phyloP scores from a whole-genome alignment of 2,888 invertebrate species.

The Drosophila pseudotalamancana region DNA sequence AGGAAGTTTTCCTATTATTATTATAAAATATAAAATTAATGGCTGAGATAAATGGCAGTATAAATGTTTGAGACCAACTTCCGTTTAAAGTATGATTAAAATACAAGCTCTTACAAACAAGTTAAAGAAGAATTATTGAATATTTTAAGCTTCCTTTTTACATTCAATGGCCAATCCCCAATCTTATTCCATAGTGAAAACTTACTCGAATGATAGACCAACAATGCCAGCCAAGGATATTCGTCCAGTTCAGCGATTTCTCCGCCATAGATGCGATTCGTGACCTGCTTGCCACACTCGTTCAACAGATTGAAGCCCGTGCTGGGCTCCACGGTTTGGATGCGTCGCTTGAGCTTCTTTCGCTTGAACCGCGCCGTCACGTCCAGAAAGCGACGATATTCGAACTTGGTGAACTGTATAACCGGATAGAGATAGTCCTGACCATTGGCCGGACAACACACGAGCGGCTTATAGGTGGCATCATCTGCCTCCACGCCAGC shows the following conservation, averaged over 20 bases:
- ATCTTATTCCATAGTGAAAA: too few relatives aligned
- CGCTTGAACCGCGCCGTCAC: constrained; percentile 76
- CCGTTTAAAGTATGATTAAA: too few relatives aligned
- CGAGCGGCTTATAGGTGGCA: constrained; percentile 55
- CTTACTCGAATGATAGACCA: constrained; percentile 86
- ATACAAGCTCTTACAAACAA: too few relatives aligned
- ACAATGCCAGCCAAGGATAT: constrained; percentile 87
- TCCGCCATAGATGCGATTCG: constrained; percentile 87
- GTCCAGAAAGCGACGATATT: constrained; percentile 70
- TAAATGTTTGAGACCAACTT: too few relatives aligned
- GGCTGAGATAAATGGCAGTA: too few relatives aligned
- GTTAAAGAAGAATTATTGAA: too few relatives aligned
- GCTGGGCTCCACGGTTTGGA: constrained; percentile 79
- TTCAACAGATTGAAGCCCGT: constrained; percentile 77
- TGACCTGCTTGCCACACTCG: constrained; percentile 86
- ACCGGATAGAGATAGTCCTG: constrained; percentile 79
- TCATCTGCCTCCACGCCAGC: neutral
- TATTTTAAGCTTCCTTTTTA: too few relatives aligned
- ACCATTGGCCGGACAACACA: constrained; percentile 82
- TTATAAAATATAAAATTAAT: too few relatives aligned
- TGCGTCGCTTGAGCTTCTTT: constrained; percentile 81
- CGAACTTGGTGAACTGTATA: constrained; percentile 78
- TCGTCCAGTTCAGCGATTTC: constrained; percentile 87
- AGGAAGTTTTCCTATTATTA: too few relatives aligned
- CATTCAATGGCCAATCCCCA: neutral